These are phyloP conservation scores for Euspilapteryx auroguttella DNA, from an alignment of 2,888 invertebrate species.

Conservation along the genomic window DNA sequence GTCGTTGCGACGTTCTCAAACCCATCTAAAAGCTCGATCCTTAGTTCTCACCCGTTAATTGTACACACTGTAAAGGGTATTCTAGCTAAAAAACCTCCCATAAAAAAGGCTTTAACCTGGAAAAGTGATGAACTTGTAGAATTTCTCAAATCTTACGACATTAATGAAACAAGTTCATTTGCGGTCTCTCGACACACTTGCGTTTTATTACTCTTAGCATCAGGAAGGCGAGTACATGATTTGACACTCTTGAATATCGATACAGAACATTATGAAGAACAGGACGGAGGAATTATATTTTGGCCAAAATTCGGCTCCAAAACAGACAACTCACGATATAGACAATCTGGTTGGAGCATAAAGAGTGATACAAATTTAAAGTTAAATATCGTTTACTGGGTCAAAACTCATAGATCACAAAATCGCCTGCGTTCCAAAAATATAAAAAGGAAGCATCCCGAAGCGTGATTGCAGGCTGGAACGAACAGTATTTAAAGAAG, in stretches of 20 bases:
- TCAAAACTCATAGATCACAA: background rate
- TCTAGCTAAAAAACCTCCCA: slow-evolving; percentile 1
- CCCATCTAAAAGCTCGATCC: slow-evolving; percentile 3
- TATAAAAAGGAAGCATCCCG: background rate
- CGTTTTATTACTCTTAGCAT: slow-evolving; percentile 7
- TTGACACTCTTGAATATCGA: slow-evolving; percentile 1
- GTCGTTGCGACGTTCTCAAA: slow-evolving; percentile 9
- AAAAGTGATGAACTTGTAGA: slow-evolving; percentile 1
- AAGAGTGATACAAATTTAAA: background rate
- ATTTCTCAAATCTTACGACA: slow-evolving; percentile 3
- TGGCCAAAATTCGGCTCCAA: slow-evolving; percentile 4
- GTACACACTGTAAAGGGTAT: slow-evolving; percentile 8
- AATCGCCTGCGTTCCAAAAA: background rate
- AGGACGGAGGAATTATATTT: background rate
- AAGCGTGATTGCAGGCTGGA: background rate
- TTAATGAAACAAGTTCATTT: slow-evolving; percentile 2
- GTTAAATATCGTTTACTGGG: slow-evolving; percentile 1
- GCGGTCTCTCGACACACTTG: slow-evolving; percentile 6
- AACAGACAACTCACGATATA: background rate
- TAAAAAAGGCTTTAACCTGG: slow-evolving; percentile 2
- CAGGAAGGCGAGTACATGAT: slow-evolving; percentile 1
- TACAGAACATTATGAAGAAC: background rate
- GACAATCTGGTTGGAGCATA: slow-evolving; percentile 1
- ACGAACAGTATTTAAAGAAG: background rate
- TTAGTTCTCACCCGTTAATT: slow-evolving; percentile 7